Base-by-base conservation (phyloP, 2,113 vertebrate species). In the Psittacara wagleri region DNA sequence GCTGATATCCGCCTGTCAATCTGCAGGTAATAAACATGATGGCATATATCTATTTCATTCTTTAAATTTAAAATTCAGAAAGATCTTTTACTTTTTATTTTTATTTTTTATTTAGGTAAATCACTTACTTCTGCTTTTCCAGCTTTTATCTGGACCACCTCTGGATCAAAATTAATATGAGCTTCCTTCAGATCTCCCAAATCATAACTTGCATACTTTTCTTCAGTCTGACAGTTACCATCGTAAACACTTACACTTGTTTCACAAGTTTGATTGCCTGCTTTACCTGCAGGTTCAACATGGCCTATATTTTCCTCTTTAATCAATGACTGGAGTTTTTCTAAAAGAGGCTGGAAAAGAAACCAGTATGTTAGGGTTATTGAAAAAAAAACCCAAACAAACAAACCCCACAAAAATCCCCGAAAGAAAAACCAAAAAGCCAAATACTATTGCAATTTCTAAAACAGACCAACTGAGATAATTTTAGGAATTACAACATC, bases 1-100 rank as follows among this genome's bases (percentile, higher is more conserved):
- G 99, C 99, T 98, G 98, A 99, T 99, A 99, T 99, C 98, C 99
- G 98, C 91, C 99, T 99, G 97, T 99, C 99, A 98, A 99, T 99
- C 99, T 99, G 97, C 73, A 97, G 98, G 96, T 90, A 97, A 97
- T 66, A 98, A 97, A 95, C 84, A 97, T 63, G 81, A 96, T 88
- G 61, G 95, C 39, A 96, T 95, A 4, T 88, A 93, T 92, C 96
- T 84, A 88, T 61, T 93, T 90, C 35, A 97, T 98, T 98, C 97
- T 97, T 97, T 81, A 90, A 93, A 96, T 83, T 63, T 96, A 96
- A 98, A 96, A 92, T 95, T 48, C 54, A 94, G 70, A 76, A 94
- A 93, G 78, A 7, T 59, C 1, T 66, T 62, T 69, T 43, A 88
- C n/a, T 90, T 55, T 75, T 3, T 35, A 76, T 72, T 49, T 31